phyloP scores from a whole-genome alignment of 2,888 invertebrate species.

The Halocaridina rubra region DNA sequence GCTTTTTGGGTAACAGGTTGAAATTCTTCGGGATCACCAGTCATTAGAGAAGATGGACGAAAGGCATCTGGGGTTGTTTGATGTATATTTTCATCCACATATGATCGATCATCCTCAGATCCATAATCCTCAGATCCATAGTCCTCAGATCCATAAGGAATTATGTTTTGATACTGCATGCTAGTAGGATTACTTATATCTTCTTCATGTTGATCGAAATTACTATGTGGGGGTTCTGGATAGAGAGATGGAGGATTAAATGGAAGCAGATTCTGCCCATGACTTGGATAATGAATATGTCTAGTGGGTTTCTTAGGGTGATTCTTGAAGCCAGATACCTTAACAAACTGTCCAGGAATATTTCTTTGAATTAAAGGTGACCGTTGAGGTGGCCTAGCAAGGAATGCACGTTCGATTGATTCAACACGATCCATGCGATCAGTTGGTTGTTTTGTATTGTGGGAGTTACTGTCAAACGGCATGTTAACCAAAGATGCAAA shows the following conservation, averaged over 20 bases:
- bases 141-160: not conserved
- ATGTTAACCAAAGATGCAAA: slow-evolving; percentile 46
- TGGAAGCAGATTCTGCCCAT: not conserved
- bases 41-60: slow-evolving; percentile 41
- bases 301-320: not conserved
- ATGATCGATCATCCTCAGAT: not conserved
- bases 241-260: not conserved
- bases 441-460: not conserved
- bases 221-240: not conserved
- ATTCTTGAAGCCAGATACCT: slow-evolving; percentile 18
- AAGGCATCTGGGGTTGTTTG: slow-evolving; percentile 34
- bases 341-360: not conserved
- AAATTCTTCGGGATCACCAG: slow-evolving; percentile 30
- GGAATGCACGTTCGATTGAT: slow-evolving; percentile 25
- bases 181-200: not conserved
- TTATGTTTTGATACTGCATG: not conserved
- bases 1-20: slow-evolving; percentile 30
- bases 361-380: not conserved
- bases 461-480: slow-evolving; percentile 17
- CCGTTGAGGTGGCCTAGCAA: slow-evolving; percentile 13
- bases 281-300: not conserved
- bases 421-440: slow-evolving; percentile 10
- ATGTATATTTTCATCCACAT: not conserved
- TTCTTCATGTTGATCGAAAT: not conserved
- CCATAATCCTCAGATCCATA: too few species aligned